phyloP scores from a whole-genome alignment of 2,888 invertebrate species.

The Microplitis deprimator region DNA sequence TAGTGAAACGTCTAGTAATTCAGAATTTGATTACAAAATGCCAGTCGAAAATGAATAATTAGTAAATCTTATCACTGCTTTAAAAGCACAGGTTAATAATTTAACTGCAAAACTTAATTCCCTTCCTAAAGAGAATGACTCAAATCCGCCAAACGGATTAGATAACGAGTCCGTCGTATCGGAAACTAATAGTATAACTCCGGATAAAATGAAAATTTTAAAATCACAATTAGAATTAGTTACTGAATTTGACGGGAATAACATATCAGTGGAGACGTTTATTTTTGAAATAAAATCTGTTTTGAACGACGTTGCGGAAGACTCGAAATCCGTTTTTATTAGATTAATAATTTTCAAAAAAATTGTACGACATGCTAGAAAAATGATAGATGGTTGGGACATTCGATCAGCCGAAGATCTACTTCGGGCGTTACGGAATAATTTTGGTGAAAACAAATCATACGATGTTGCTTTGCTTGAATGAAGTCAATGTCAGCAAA shows the following conservation, averaged over 20 bases:
- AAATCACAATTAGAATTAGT: constrained; percentile 27
- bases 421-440: constrained; percentile 26
- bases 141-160: no score
- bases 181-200: no score
- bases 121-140: no score
- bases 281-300: constrained; percentile 33
- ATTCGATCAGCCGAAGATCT: constrained; percentile 27
- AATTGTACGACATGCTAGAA: constrained; percentile 30
- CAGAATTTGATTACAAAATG: no score
- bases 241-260: constrained; percentile 39
- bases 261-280: background rate
- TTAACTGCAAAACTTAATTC: no score
- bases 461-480: constrained; percentile 23
- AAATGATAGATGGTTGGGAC: constrained; percentile 34
- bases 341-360: constrained; percentile 34
- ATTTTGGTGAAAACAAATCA: constrained; percentile 34
- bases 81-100: no score
- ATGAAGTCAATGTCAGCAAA: constrained; percentile 39
- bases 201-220: background rate
- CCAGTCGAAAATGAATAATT: no score
- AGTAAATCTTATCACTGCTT: no score
- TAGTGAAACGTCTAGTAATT: no score
- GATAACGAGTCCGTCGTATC: no score
- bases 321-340: constrained; percentile 23
- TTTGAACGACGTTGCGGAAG: constrained; percentile 26